Evolutionary conservation across 2,797 vertebrate species (phyloP), one percentile per base, ranked within the genome.

Genomic region (Melanotaenia maccullochi): DNA sequence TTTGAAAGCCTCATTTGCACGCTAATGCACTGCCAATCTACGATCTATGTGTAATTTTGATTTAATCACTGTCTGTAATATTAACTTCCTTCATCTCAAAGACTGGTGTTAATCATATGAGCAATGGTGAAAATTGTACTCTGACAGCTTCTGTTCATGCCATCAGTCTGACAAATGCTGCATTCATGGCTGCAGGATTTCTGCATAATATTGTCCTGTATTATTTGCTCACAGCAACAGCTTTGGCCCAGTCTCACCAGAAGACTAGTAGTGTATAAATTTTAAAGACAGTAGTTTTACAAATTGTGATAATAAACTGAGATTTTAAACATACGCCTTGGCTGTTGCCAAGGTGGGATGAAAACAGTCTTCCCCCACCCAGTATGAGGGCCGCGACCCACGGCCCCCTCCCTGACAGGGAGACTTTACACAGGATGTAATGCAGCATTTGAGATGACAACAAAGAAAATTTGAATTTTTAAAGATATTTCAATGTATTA

Each of bases 1-100:
- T 76, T 52, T 77, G 56, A 85, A 85, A 83, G 83, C 59, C 87
- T 90, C 81, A 90, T 89, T 90, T 89, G 78, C 79, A 84, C 73
- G 60, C 79, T 90, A 86, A 90, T 89, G 82, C 76, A 80, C 84
- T 87, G 82, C 64, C 79, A 79, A 79, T 80, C 81, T 73, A 73
- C 52, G 60, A 60, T 55, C 57, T 68, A 85, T 72, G 75, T 88
- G 81, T 82, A 78, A 83, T 84, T 85, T 85, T 72, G 81, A 80
- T 82, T 84, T 79, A 68, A 69, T 90, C 83, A 76, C 72, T 87
- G 87, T 88, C 84, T 60, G 63, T 71, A 66, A 84, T 75, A 80
- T 80, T 79, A 83, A 78, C 85, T 65, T 72, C 51, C 56, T 69
- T 65, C 0, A 8, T 78, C 30, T 79, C 64, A 66, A 60, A 60